phyloP scores from a whole-genome alignment of 2,113 vertebrate genomes.

The Sinocyclocheilus rhinocerous region DNA sequence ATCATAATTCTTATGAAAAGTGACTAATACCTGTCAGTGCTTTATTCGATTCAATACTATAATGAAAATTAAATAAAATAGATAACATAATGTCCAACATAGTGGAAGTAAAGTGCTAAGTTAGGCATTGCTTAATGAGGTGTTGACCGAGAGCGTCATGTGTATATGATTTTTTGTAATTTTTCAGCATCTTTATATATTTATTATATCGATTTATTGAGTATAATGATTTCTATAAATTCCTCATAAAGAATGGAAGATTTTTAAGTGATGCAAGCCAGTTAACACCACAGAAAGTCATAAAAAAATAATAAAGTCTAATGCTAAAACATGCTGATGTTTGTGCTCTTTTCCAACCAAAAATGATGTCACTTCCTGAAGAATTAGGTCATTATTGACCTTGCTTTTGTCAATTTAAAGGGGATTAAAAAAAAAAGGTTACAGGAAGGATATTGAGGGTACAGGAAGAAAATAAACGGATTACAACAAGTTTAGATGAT shows the following conservation, averaged over 20 bases:
- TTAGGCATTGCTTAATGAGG: not conserved
- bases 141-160: not conserved
- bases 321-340: not conserved
- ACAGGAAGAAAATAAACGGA: not conserved
- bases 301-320: not conserved
- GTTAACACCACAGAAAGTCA: not conserved
- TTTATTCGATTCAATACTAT: not conserved
- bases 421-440: not conserved
- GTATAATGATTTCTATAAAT: not conserved
- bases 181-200: not conserved
- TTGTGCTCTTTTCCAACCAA: not conserved
- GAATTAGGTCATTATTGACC: not conserved
- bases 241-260: not conserved
- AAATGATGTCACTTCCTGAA: not conserved
- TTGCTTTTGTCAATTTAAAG: not conserved
- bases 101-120: not conserved
- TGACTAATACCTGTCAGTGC: too few species aligned
- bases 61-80: not conserved
- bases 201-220: not conserved
- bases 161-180: too few species aligned
- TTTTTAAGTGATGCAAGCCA: not conserved
- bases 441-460: not conserved
- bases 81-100: not conserved
- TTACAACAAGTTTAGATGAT: not conserved
- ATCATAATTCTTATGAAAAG: too few species aligned